A percentile compares a stretch with the other conserved stretches of the same genome.
Conservation (phyloP, 1,140 invertebrate genomes). For the Trichonephila clavipes region DNA sequence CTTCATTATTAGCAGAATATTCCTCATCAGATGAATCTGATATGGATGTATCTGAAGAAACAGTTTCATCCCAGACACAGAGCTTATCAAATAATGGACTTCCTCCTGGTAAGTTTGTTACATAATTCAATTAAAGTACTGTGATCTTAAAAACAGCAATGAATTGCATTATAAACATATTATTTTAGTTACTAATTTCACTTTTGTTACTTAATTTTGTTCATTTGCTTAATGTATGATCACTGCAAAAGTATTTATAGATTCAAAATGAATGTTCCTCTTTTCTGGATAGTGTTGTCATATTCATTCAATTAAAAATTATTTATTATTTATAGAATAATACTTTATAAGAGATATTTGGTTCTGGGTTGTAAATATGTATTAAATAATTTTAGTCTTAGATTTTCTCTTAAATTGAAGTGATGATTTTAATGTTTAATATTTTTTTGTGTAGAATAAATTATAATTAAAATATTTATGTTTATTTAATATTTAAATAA, state of each 20-base stretch:
- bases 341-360: neutral
- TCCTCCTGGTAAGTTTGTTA: neutral
- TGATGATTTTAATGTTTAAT: too few species aligned
- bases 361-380: too few species aligned
- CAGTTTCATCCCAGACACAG: neutral
- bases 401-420: too few species aligned
- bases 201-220: neutral
- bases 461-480: too few species aligned
- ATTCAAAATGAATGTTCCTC: too few species aligned
- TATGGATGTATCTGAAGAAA: constrained; percentile 33
- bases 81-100: neutral
- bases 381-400: too few species aligned
- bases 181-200: neutral
- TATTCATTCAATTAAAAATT: too few species aligned
- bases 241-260: neutral
- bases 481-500: too few species aligned
- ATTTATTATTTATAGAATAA: neutral
- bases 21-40: constrained; percentile 18
- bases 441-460: too few species aligned
- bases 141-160: too few species aligned
- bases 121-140: neutral
- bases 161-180: neutral
- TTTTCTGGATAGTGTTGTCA: too few species aligned
- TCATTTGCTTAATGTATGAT: neutral
- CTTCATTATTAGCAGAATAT: constrained; percentile 27